Percentiles rank a stretch among this genome's conserved stretches.
phyloP scores from a whole-genome alignment of 2,888 invertebrate genomes.

The Dryococelus australis region DNA sequence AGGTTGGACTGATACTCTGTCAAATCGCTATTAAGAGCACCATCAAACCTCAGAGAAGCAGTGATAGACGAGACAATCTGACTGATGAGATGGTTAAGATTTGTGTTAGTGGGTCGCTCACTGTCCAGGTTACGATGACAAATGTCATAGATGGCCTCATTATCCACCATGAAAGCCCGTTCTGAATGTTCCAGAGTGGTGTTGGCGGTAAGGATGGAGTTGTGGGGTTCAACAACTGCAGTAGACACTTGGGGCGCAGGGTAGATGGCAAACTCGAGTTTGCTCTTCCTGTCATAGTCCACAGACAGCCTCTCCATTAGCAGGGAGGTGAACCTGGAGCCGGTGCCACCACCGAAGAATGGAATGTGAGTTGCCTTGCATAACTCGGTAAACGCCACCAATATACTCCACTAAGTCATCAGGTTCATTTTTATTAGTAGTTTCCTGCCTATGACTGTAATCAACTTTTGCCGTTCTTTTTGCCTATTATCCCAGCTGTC shows the following conservation, averaged over 20 bases:
- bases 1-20: slow-evolving; percentile 95
- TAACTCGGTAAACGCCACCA: too few species aligned
- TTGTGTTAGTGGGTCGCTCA: slow-evolving; percentile 93
- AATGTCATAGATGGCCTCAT: too few species aligned
- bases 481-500: too few species aligned
- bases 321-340: slow-evolving; percentile 67
- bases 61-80: slow-evolving; percentile 95
- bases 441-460: too few species aligned
- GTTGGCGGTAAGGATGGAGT: slow-evolving; percentile 54
- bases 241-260: slow-evolving; percentile 70
- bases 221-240: slow-evolving; percentile 71
- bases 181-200: slow-evolving; percentile 75
- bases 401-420: too few species aligned
- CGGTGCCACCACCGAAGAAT: slow-evolving; percentile 65
- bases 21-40: slow-evolving; percentile 90
- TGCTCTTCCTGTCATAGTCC: slow-evolving; percentile 69
- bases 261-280: slow-evolving; percentile 67
- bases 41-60: slow-evolving; percentile 91
- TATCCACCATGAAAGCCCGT: slow-evolving; percentile 65
- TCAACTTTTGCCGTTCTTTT: too few species aligned
- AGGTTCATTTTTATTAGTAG: too few species aligned
- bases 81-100: slow-evolving; percentile 93
- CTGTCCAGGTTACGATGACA: too few species aligned
- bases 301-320: slow-evolving; percentile 67
- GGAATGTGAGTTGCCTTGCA: slow-evolving; percentile 66